These are phyloP conservation scores for Yasuhikotakia modesta DNA, from an alignment of 2,797 vertebrate species.

Conservation along the genomic window DNA sequence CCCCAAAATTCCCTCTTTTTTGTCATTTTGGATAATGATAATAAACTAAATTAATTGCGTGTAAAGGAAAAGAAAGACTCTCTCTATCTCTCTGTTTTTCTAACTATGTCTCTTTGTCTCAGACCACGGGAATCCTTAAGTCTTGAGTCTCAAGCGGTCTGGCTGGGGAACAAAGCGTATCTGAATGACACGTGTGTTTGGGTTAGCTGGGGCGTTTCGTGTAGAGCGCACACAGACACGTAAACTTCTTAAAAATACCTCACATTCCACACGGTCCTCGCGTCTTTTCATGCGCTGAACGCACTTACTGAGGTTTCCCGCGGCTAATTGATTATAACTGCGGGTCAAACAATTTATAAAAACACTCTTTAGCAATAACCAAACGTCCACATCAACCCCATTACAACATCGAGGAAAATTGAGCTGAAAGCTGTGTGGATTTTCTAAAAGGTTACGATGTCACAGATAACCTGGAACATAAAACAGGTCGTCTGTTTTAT, in stretches of 20 bases:
- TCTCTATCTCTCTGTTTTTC: neutral
- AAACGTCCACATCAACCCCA: neutral
- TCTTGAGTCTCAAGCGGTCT: neutral
- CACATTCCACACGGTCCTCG: conserved; percentile 54
- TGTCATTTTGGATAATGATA: neutral
- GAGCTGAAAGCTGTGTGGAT: conserved; percentile 13
- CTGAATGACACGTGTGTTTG: conserved; percentile 31
- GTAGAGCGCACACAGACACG: neutral
- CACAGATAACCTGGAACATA: neutral
- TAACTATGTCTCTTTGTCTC: neutral
- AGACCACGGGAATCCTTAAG: neutral
- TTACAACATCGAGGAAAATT: conserved; percentile 5
- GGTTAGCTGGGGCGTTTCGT: conserved; percentile 25
- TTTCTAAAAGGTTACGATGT: conserved; percentile 18
- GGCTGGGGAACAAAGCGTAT: neutral
- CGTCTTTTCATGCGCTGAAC: conserved; percentile 49
- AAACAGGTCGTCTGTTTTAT: conserved; percentile 3
- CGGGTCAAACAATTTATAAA: conserved; percentile 54
- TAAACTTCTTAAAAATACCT: conserved; percentile 51
- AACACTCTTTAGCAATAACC: conserved; percentile 28
- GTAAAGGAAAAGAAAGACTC: neutral
- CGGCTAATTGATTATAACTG: conserved; percentile 58
- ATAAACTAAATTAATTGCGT: neutral
- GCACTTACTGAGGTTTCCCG: conserved; percentile 52
- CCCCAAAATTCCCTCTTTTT: too few species aligned